Base-by-base conservation (phyloP, 2,113 vertebrate species). In the Cygnus buccinator region DNA sequence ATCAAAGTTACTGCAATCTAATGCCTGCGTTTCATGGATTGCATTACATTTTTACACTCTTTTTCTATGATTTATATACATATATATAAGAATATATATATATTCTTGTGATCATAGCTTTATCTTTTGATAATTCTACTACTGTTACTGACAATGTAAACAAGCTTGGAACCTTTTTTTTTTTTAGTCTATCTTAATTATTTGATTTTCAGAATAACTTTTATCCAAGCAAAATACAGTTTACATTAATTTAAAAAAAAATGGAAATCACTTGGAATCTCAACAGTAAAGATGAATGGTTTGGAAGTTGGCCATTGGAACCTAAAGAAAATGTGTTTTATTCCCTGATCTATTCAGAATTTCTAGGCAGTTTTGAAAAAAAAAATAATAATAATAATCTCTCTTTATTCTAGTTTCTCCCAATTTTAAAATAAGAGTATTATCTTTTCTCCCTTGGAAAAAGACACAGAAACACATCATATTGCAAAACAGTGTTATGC, bases 1-100 rank as follows among this genome's bases (percentile, higher is more conserved):
- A 76, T 89, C 58, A 77, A 94, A 93, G 44, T 3, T 35, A 68
- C 44, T 84, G 31, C 91, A 95, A 95, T 76, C 17, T 75, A 44
- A 78, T 75, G 44, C 7, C 20, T 82, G 19, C 2, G 0, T 84
- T 92, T 90, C 70, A 83, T 26, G 78, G 18, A 65, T 68, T 92
- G 58, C 43, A 86, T 87, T 86, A 63, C 70, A 86, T 57, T 48
- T 65, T 87, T 71, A 84, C 0, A 3, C 4, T 75, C 6, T 63
- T 86, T 0, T 80, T 80, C 52, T 29, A 63, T 23, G 37, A 8
- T 29, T 5, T 19, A 68, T 52, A 62, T 72, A 59, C 54, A 59
- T 25, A 28, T 19, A 62, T 62, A 37, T 19, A 62, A 29, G 9
- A 35, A 39, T 23, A 43, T 12, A 13, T 50, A 20, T 11, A 55